phyloP scores from a whole-genome alignment of 1,140 invertebrate genomes.

The Danaus plexippus region DNA sequence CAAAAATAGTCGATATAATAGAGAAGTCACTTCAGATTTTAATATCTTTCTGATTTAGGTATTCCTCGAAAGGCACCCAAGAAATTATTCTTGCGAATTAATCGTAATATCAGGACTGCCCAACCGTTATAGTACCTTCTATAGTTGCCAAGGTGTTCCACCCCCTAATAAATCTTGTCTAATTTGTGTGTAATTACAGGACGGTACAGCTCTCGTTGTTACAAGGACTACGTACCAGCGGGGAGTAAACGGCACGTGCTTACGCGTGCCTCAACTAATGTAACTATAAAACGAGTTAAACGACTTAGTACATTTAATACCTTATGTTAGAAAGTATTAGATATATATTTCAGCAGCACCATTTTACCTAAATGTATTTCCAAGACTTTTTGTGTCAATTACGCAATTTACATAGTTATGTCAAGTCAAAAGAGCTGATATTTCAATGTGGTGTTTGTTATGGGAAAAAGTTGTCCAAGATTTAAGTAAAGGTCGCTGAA shows the following conservation, averaged over 20 bases:
- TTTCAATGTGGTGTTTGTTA: slow-evolving; percentile 24
- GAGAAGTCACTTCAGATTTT: slow-evolving; percentile 20
- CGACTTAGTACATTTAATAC: no score
- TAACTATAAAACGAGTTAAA: no score
- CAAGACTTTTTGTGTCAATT: slow-evolving; percentile 29
- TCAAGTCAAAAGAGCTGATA: slow-evolving; percentile 34
- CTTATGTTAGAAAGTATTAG: no score
- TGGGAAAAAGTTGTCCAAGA: slow-evolving; percentile 40
- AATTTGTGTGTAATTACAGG: slow-evolving; percentile 72
- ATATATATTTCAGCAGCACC: no score
- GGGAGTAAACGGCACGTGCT: slow-evolving; percentile 63
- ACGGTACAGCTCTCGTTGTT: slow-evolving; percentile 62
- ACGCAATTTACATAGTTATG: slow-evolving; percentile 43
- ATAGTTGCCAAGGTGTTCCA: slow-evolving; percentile 70
- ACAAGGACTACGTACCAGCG: slow-evolving; percentile 66
- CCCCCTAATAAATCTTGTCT: slow-evolving; percentile 71
- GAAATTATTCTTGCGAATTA: slow-evolving; percentile 50
- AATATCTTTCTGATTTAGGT: slow-evolving; percentile 36
- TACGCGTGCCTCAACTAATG: slow-evolving; percentile 41
- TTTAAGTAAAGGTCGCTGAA: slow-evolving; percentile 48
- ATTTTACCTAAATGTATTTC: slow-evolving; percentile 2
- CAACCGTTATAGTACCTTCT: slow-evolving; percentile 67
- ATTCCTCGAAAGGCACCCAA: slow-evolving; percentile 28
- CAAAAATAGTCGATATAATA: no score
- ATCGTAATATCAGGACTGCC: slow-evolving; percentile 64